Evolutionary conservation across 2,113 vertebrate genomes (phyloP), one percentile per base, ranked within the genome.

Genomic region (Reinhardtius hippoglossoides): DNA sequence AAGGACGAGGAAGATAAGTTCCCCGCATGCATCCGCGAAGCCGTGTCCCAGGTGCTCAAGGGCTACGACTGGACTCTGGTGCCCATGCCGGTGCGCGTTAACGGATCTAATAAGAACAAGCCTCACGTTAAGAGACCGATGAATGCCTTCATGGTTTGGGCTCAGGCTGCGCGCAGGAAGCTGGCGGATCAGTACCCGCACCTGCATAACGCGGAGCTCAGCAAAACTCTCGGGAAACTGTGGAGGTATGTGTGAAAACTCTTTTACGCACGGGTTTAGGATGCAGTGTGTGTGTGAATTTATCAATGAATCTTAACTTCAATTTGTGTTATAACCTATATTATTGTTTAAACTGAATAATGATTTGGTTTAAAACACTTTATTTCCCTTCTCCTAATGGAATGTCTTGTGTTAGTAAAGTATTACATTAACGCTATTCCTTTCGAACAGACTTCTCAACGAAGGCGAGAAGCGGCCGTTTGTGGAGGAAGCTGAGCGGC

Each of bases 21-120:
- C 83, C 98, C 98, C 1, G 96, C 96, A 15, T 99, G 97, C 92
- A 99, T 99, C 93, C 96, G 98, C 55, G 98, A 99, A 61, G 97
- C 98, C 0, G 98, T 99, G 89, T 97, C 96, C 93, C 97, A 99
- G 93, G 98, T 99, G 92, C 95, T 99, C 24, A 99, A 99, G 87
- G 98, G 98, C 80, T 99, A 99, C 94, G 98, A 99, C 95, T 99
- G 98, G 97, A 99, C 97, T 5, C 95, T 99, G 75, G 98, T 99
- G 67, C 98, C 98, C 10, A 98, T 99, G 96, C 98, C 98, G 0
- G 97, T 99, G 70, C 95, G 98, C 76, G 97, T 98, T 18, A 98
- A 99, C 89, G 97, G 97, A 88, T 96, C 96, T 46, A 96, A 95
- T 75, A 99, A 99, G 85, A 98, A 95, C 95, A 99, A 99, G 52